phyloP scores from a whole-genome alignment of 2,888 invertebrate genomes.

The Boloria euphrosyne region DNA sequence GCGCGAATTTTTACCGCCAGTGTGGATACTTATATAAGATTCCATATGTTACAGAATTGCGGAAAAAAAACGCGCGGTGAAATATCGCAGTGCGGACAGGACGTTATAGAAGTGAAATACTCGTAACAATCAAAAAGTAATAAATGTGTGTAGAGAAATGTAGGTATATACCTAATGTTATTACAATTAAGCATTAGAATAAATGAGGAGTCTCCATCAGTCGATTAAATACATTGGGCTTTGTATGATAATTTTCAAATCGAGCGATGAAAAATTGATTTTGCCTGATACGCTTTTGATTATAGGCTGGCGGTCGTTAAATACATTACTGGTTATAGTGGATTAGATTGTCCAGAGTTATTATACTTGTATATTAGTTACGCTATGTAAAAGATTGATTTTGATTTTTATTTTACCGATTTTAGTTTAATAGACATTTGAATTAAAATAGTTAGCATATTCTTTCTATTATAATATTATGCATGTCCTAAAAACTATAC shows the following conservation, averaged over 20 bases:
- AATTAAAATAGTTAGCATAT: too few species aligned
- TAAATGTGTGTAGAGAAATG: conserved; percentile 1
- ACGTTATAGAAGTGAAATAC: too few species aligned
- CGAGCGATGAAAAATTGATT: conserved; percentile 79
- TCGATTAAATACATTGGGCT: conserved; percentile 46
- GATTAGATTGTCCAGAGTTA: conserved; percentile 35
- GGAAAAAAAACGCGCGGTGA: too few species aligned
- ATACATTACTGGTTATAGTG: conserved; percentile 63
- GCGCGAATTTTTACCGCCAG: too few species aligned
- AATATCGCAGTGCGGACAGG: too few species aligned
- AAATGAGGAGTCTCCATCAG: conserved; percentile 47
- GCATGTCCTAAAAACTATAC: too few species aligned
- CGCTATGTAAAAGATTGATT: conserved; percentile 28
- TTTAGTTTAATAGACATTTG: too few species aligned
- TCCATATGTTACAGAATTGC: too few species aligned
- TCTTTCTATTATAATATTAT: too few species aligned
- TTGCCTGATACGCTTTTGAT: conserved; percentile 78
- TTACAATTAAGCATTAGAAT: neutral
- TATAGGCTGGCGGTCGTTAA: conserved; percentile 72
- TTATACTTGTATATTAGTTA: conserved; percentile 24
- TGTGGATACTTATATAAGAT: too few species aligned
- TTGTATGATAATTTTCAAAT: conserved; percentile 78
- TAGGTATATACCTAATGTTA: neutral
- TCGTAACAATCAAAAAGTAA: neutral
- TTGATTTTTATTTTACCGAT: conserved; percentile 14